Base-by-base conservation (phyloP, 2,888 invertebrate genomes). In the Nemotelus nigrinus region DNA sequence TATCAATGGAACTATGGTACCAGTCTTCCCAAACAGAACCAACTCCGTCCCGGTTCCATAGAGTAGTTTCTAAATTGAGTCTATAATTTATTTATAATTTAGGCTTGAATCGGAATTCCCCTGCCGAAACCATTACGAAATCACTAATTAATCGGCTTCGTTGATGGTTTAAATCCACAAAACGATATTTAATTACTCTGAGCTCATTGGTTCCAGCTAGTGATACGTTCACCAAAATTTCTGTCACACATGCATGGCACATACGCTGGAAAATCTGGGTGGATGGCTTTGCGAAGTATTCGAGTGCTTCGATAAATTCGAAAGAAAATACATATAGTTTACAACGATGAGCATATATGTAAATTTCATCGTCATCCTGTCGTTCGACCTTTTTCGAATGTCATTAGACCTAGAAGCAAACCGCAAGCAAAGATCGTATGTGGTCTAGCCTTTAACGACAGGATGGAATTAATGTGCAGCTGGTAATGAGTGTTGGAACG, bases 141-240 rank as follows among this genome's bases (percentile, higher is more conserved):
- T 74, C 7, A 41, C 60, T 63, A 74, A 74, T 74, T 74, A 74
- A 74, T 74, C 8, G 43, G 60, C 60, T 45, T 57, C 58, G 71
- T 44, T 57, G 43, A 58, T 58, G 43, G 58, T 47, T 47, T 60
- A 74, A 63, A 63, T 57, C 74, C 60, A 63, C 63, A 74, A 74
- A 74, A 63, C 60, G 74, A 44, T 63, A 74, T 63, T 74, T 74
- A 74, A 74, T 63, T 74, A 48, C 63, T 50, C 74, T 74, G 48
- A 74, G 48, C 48, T 60, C 25, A 60, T 70, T 60, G 74, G 60
- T 8, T 10, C 60, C 48, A 63, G 39, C 60, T 60, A 25, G 45
- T n/a, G 50, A 10, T 50, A 58, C 6, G 58, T 25, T 5, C n/a
- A 5, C 8, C 25, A 58, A n/a, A 25, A 58, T 10, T 58, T 25